These are phyloP conservation scores for Volucella inflata DNA, from an alignment of 2,888 invertebrate genomes.

Conservation along the genomic window DNA sequence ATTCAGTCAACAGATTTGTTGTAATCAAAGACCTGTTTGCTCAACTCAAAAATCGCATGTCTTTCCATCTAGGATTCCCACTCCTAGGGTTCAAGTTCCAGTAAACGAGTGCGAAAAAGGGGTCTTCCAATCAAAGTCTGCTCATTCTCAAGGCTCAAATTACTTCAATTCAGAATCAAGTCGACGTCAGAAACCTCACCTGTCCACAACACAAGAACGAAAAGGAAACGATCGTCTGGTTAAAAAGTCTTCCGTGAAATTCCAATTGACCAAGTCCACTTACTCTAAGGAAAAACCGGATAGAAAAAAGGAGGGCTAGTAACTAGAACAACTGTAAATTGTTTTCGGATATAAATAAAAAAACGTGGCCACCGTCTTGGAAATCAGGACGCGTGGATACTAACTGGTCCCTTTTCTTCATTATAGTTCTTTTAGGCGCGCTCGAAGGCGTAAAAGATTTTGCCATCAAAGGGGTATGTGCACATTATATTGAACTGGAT, in stretches of 20 bases:
- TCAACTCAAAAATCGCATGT: not conserved
- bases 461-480: no score
- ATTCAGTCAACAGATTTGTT: not conserved
- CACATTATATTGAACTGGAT: no score
- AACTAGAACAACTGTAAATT: not conserved
- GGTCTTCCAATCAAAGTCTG: not conserved
- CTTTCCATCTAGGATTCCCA: slow-evolving; percentile 8
- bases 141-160: no score
- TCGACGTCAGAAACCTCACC: no score
- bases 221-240: slow-evolving; percentile 41
- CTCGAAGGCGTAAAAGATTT: no score
- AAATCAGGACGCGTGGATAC: no score
- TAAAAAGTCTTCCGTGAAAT: slow-evolving; percentile 54
- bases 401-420: no score
- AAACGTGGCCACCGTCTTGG: no score
- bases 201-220: not conserved
- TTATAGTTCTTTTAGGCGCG: no score
- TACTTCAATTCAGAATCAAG: not conserved
- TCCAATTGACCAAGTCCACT: slow-evolving; percentile 46
- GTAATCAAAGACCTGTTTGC: not conserved
- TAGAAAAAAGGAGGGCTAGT: not conserved
- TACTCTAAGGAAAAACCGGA: slow-evolving; percentile 32
- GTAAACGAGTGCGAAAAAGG: not conserved
- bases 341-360: not conserved
- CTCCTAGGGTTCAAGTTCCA: not conserved